Evolutionary conservation across 2,797 vertebrate genomes (phyloP), one percentile per base, ranked within the genome.

Genomic region (Buphagus erythrorhynchus): DNA sequence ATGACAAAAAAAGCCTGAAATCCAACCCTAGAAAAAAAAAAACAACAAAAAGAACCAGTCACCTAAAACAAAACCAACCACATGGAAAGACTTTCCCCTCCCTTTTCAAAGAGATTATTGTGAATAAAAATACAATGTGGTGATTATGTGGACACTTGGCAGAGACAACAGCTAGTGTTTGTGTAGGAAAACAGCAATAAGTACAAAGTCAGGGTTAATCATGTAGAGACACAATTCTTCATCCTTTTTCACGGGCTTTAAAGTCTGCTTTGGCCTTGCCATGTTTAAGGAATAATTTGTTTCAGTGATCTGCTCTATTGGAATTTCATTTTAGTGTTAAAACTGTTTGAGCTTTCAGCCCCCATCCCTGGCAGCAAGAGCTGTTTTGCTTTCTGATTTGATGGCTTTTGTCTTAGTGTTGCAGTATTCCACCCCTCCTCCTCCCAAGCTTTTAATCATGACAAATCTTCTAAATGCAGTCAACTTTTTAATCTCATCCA

Each of bases 401-500:
- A 66, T 52, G 72, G 28, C 46, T 86, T 74, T 71, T 91, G 68
- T 61, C 62, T 88, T 74, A 54, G 48, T 67, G 31, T 65, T 82
- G 88, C 51, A 66, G 63, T 62, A 62, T 77, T 40, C 14, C 43
- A 16, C 21, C 31, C 54, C 24, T 29, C 29, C 20, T 29, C 9
- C 24, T 22, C 25, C 14, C 29, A 24, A 43, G 79, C 24, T 88
- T 86, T 88, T 85, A 93, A 91, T 96, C 73, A 63, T 5, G 21
- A 78, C 59, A 88, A 88, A 92, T 92, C 90, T 94, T 90, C 62
- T 82, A 92, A 95, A 91, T 57, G 59, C 87, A 83, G 65, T 31
- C 57, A 93, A 82, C 87, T 93, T 97, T 79, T 86, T 38, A 89
- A 88, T 94, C 88, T 79, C 76, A 83, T 90, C 90, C 86, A 59